Base-by-base conservation (phyloP, 2,113 vertebrate genomes). In the Grammomys dolichurus region DNA sequence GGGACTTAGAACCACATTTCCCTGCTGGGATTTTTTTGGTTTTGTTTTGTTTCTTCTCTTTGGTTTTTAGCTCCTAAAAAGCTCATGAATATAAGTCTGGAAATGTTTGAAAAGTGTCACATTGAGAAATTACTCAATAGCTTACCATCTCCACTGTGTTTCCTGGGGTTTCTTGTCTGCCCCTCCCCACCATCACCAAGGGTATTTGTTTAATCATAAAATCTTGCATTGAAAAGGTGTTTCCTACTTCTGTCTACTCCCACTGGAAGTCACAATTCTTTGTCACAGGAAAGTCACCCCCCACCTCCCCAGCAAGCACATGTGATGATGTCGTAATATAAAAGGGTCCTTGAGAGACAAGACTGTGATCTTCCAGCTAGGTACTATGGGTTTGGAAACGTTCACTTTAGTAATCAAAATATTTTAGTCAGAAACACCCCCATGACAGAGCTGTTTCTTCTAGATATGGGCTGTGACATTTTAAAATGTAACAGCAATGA, bases 251-350 rank as follows among this genome's bases (percentile, higher is more conserved):
- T 95, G 22, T 94, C 96, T 92, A 93, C 95, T 97, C 67, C 12
- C 75, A 95, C 16, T 5, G 95, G 75, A 97, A 98, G 96, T 93
- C 67, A 54, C 60, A 97, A 33, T 92, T 72, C 84, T 96, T 97
- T 98, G 95, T 97, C 84, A 26, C 48, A 88, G 76, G 43, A 92
- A 36, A 96, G 0, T 93, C 91, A 97, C 97, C 98, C 96, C 89
- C 11, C 10, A 11, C 43, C 26, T 54, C 31, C 7, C 16, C 22
- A 60, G 94, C 90, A 96, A 40, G 87, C 91, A 88, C 88, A 76
- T 85, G 51, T 93, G 92, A 97, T 89, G 92, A 97, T 88, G 91
- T 97, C 96, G 97, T 13, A 67, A 10, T 3, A 31, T 31, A 80
- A 76, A 60, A 36, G 56, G 7, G 43, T 33, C 17, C 20, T 93